A percentile compares a stretch with the other conserved stretches of the same genome.
phyloP scores from a whole-genome alignment of 2,113 vertebrate species.

The Mormyrus iriodes region DNA sequence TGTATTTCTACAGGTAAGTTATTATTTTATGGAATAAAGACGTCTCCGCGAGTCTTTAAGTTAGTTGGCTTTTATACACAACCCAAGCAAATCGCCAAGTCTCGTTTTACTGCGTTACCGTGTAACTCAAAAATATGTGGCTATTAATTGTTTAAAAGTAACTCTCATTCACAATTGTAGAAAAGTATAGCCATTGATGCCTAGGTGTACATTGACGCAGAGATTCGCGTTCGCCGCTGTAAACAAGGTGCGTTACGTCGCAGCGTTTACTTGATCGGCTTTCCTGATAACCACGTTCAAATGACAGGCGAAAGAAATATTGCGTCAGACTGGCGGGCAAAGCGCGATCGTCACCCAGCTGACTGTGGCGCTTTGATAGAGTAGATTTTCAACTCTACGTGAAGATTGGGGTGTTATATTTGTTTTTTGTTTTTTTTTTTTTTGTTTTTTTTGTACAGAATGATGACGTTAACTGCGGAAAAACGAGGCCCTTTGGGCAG shows the following conservation, averaged over 20 bases:
- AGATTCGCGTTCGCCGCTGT: background rate
- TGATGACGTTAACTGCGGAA: slow-evolving; percentile 22
- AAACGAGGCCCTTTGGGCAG: slow-evolving; percentile 15
- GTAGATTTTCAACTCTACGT: background rate
- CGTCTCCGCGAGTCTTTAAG: background rate
- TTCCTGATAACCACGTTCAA: background rate
- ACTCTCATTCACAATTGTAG: background rate
- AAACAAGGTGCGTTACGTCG: background rate
- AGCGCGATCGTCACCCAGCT: background rate
- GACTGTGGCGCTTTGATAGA: background rate
- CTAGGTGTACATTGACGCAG: background rate
- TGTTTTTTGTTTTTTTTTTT: background rate
- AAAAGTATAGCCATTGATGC: background rate
- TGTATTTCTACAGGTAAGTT: slow-evolving; percentile 13
- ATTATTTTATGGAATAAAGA: background rate
- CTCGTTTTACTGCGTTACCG: background rate
- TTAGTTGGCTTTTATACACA: background rate
- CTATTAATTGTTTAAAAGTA: background rate
- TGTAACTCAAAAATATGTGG: background rate
- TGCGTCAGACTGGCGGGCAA: background rate
- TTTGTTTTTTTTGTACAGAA: background rate
- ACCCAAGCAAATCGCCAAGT: background rate
- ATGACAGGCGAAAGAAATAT: background rate
- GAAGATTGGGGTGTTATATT: background rate
- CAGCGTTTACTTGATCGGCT: background rate